Evolutionary conservation across 2,113 vertebrate species (phyloP), one percentile per base, ranked within the genome.

Genomic region (Platysteira castanea): DNA sequence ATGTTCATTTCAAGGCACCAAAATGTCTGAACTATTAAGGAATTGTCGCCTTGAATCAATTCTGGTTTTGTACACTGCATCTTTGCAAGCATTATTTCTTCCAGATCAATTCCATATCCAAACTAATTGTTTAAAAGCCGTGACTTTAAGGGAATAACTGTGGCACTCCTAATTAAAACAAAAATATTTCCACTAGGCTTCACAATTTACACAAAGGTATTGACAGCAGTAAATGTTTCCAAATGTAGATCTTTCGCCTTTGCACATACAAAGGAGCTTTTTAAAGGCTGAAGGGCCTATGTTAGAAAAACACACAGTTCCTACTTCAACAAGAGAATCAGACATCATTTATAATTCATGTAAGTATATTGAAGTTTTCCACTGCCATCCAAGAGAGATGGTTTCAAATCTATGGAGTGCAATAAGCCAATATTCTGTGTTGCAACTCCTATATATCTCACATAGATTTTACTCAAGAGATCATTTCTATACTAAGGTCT

Each of bases 291-390:
- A 96, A 96, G 60, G 39, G 75, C 84, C 77, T 93, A 56, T 61
- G 88, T 87, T 91, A 96, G 89, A 93, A 97, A 97, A 97, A 92
- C 65, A 89, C 64, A 73, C 67, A 65, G 74, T 93, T 94, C 52
- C 91, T 90, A 90, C 92, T 96, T 97, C 95, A 97, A 95, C 89
- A 95, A 96, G 92, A 97, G 96, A 93, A 96, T 92, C 97, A 96
- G 93, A 79, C 94, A 61, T 95, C 97, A 99, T 99, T 96, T 98
- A 99, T 99, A 98, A 99, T 99, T 98, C 97, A 99, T 99, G 96
- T 95, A 92, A 97, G 91, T 95, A 98, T 98, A 98, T 98, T 98
- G 97, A 98, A 98, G 97, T 96, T 96, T 98, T 97, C 97, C 97
- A 93, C 94, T 97, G 95, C 91, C 94, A 91, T 96, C 92, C 93